Evolutionary conservation across 2,113 vertebrate species (phyloP), one percentile per base, ranked within the genome.

Genomic region (Hemichromis elongatus): DNA sequence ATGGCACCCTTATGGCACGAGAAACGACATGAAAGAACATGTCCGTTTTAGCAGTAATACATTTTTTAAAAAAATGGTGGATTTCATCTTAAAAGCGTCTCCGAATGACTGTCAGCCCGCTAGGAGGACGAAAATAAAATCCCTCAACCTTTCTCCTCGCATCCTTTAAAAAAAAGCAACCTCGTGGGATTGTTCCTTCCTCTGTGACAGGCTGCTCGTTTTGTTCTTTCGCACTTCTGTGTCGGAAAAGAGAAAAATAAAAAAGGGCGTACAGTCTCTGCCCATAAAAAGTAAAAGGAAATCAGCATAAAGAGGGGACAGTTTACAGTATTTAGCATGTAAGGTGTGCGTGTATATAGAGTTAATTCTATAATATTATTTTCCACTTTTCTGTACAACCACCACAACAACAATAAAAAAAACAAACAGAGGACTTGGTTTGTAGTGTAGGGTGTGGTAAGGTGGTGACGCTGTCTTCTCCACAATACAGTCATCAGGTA

Each of bases 301-400:
- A 84, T 61, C 33, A 63, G 47, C 45, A 89, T 35, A 73, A 83
- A 19, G 5, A 80, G 26, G 14, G 19, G 50, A 55, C 59, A 86
- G 59, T 84, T 86, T 82, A 85, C 89, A 92, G 55, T 90, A 83
- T 90, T 86, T 84, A 86, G 88, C 84, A 90, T 90, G 90, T 93
- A 93, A 85, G 68, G 68, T 85, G 78, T 90, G 56, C 84, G 4
- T 77, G 77, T 66, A 45, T 70, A 82, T 86, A 80, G 79, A 91
- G 42, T 88, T 77, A 89, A 82, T 87, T 88, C 11, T 77, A 83
- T 92, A 42, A 93, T 88, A 90, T 86, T 90, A 95, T 91, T 93
- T 94, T 90, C 93, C 85, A 94, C 88, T 89, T 89, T 92, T 83
- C n/a, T 90, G 86, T 93, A 93, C 68, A 94, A 92, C 90, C 89